phyloP scores from a whole-genome alignment of 2,888 invertebrate species.

The Temnothorax rugatulus region DNA sequence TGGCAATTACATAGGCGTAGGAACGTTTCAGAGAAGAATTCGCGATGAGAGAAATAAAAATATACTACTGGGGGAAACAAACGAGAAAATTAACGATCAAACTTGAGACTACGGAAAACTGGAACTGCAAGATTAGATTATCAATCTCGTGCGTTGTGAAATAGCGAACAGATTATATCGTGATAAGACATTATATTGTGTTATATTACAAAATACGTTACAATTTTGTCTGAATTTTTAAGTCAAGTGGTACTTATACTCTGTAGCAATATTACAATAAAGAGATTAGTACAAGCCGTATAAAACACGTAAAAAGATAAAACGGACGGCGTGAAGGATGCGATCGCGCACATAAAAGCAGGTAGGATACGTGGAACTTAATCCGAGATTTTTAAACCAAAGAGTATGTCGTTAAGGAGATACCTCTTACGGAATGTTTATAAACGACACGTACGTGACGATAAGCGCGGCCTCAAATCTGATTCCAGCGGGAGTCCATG shows the following conservation, averaged over 20 bases:
- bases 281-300: neutral
- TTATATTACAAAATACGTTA: neutral
- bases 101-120: neutral
- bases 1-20: conserved; percentile 51
- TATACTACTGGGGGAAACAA: neutral
- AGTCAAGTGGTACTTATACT: neutral
- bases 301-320: neutral
- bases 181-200: neutral
- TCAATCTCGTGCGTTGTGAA: neutral
- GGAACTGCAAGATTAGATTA: neutral
- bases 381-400: conserved; percentile 19
- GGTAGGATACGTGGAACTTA: conserved; percentile 22
- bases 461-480: conserved; percentile 33
- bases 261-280: neutral
- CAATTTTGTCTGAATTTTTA: neutral
- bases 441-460: conserved; percentile 22
- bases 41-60: neutral
- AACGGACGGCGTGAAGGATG: neutral
- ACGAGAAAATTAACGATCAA: neutral
- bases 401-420: conserved; percentile 14
- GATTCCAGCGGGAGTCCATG: neutral
- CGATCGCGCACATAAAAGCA: conserved; percentile 13
- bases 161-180: too few relatives aligned
- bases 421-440: conserved; percentile 38
- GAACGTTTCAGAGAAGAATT: neutral